phyloP scores from a whole-genome alignment of 2,797 vertebrate species.

The Ctenochaetus hawaiiensis region DNA sequence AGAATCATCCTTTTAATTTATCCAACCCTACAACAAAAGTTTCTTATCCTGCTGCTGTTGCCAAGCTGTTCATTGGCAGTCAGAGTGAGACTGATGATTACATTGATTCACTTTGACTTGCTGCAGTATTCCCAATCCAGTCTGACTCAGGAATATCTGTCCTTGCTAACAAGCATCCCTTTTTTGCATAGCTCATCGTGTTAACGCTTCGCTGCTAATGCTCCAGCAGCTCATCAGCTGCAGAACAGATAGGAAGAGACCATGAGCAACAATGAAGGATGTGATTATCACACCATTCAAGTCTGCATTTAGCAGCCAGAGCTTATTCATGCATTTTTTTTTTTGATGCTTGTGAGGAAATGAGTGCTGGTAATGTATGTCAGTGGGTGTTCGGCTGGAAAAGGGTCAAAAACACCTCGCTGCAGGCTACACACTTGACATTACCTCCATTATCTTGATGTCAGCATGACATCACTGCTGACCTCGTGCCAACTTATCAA shows the following conservation, averaged over 20 bases:
- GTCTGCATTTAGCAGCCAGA: conserved; percentile 37
- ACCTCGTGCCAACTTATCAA: conserved; percentile 41
- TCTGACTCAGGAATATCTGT: conserved; percentile 71
- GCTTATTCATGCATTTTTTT: conserved; percentile 30
- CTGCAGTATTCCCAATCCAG: conserved; percentile 68
- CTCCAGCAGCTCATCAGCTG: conserved; percentile 45
- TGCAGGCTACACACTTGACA: conserved; percentile 40
- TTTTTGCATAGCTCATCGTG: conserved; percentile 70
- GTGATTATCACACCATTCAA: conserved; percentile 37
- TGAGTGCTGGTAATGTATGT: conserved; percentile 16
- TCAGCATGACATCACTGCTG: conserved; percentile 38
- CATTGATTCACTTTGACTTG: conserved; percentile 56
- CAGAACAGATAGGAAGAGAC: conserved; percentile 55
- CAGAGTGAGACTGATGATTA: conserved; percentile 33
- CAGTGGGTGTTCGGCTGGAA: conserved; percentile 12
- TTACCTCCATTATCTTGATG: conserved; percentile 36
- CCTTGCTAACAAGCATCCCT: conserved; percentile 62
- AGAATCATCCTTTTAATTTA: conserved; percentile 11
- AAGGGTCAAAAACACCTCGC: conserved; percentile 41
- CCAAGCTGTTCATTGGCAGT: conserved; percentile 18
- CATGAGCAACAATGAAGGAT: conserved; percentile 45
- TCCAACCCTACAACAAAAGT: not conserved
- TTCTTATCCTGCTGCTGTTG: not conserved
- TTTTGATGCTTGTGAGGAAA: conserved; percentile 20
- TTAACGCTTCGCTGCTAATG: conserved; percentile 56